Conservation (phyloP, 2,888 invertebrate genomes). For the Amphipoea oculea region DNA sequence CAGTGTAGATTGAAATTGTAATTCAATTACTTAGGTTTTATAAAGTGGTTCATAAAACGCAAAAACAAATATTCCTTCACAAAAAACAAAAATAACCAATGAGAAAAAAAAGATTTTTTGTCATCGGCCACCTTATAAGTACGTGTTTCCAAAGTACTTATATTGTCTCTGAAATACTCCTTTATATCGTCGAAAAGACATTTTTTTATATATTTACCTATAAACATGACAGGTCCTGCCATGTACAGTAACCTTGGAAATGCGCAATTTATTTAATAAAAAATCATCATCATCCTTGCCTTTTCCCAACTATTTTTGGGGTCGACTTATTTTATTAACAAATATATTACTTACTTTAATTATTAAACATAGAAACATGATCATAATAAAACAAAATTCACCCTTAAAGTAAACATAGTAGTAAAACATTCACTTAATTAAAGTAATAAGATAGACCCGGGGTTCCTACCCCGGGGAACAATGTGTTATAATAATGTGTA, state of each 20-base stretch:
- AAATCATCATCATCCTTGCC: background rate
- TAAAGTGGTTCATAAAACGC: background rate
- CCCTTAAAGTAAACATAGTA: constrained; percentile 27
- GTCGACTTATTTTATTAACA: background rate
- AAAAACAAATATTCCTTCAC: background rate
- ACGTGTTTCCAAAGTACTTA: background rate
- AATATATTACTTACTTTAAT: background rate
- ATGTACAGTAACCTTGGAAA: background rate
- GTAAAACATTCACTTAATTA: constrained; percentile 47
- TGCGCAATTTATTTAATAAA: constrained; percentile 4
- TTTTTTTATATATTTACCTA: too few relatives aligned
- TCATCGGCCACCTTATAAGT: background rate
- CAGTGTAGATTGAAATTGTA: background rate
- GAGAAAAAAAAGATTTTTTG: background rate
- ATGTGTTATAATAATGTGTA: constrained; percentile 57
- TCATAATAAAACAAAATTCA: constrained; percentile 21
- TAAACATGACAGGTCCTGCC: background rate
- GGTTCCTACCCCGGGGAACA: constrained; percentile 42
- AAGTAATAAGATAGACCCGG: constrained; percentile 51
- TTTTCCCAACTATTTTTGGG: too few relatives aligned
- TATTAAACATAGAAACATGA: constrained; percentile 2
- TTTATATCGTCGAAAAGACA: background rate
- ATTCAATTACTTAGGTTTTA: background rate
- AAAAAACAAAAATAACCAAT: background rate
- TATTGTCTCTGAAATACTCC: background rate